Base-by-base conservation (phyloP, 2,113 vertebrate genomes). In the Nycticryphes semicollaris region DNA sequence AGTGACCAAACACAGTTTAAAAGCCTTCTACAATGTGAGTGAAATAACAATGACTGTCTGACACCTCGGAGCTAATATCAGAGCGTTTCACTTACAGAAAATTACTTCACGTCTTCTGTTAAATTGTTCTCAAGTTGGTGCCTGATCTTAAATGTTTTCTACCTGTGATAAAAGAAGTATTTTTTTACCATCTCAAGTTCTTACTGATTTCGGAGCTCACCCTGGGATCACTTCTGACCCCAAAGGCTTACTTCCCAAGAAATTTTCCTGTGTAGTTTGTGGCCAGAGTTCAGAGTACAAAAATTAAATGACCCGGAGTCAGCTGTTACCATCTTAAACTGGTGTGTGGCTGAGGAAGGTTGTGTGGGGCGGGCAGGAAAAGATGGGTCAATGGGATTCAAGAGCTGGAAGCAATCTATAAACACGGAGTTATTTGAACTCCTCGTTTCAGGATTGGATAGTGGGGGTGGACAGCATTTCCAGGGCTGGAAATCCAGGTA, bases 171-270 rank as follows among this genome's bases (percentile, higher is more conserved):
- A 87, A 93, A 86, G 25, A 82, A 68, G 22, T 77, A 24, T 12
- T 27, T 94, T 93, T 93, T 89, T 92, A 87, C 45, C 83, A 67
- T 91, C 80, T 79, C 10, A 13, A 66, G 57, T 90, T 83, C 68
- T n/a, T 47, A 4, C 2, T 89, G 25, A 70, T 92, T 56, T 75
- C 50, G 90, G 8, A 90, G 68, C 73, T 75, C 21, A 12, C 5
- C 9, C 17, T 25, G 73, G 37, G 70, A 72, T 35, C 35, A 10
- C 53, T 70, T 83, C 30, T 82, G 54, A 43, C 31, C 35, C 45
- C 9, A 28, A 48, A 77, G 50, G 48, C 47, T 41, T 37, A 33
- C 9, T 10, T 41, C 35, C 33, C 41, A 41, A 25, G 16, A 56
- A 53, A 12, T 14, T 57, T 31, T 47, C 15, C 50, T 37, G 12